phyloP scores from a whole-genome alignment of 2,888 invertebrate genomes.

The Biston betularia region DNA sequence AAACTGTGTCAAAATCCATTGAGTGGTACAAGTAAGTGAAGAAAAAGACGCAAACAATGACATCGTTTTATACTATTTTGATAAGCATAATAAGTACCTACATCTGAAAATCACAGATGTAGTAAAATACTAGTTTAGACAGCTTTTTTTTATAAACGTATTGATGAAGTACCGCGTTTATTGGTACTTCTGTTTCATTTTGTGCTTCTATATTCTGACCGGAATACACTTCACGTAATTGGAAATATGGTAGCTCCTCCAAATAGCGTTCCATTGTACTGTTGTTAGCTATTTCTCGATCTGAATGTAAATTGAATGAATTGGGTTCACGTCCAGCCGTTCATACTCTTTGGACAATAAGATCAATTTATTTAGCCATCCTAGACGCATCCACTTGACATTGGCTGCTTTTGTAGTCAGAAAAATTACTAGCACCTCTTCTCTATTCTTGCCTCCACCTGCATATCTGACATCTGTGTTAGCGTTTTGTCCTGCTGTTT shows the following conservation, averaged over 20 bases:
- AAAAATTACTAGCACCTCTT: neutral
- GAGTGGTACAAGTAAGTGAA: no score
- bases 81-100: no score
- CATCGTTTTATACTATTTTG: no score
- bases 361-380: conserved; percentile 57
- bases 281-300: conserved; percentile 53
- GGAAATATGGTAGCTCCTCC: conserved; percentile 40
- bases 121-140: no score
- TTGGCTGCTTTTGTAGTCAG: neutral
- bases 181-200: neutral
- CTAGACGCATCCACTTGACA: conserved; percentile 36
- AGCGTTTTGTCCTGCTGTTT: no score
- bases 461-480: neutral
- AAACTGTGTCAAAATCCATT: no score
- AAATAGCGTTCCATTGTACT: conserved; percentile 58
- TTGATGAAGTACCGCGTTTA: neutral
- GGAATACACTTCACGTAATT: conserved; percentile 16
- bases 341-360: conserved; percentile 53
- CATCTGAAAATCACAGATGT: no score
- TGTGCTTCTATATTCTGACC: conserved; percentile 1
- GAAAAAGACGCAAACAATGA: no score
- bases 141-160: no score
- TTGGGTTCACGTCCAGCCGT: conserved; percentile 52
- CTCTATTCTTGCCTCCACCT: neutral
- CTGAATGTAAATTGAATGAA: conserved; percentile 65